These are phyloP conservation scores for Drosophila prolongata DNA, from an alignment of 2,888 invertebrate species.

Conservation along the genomic window DNA sequence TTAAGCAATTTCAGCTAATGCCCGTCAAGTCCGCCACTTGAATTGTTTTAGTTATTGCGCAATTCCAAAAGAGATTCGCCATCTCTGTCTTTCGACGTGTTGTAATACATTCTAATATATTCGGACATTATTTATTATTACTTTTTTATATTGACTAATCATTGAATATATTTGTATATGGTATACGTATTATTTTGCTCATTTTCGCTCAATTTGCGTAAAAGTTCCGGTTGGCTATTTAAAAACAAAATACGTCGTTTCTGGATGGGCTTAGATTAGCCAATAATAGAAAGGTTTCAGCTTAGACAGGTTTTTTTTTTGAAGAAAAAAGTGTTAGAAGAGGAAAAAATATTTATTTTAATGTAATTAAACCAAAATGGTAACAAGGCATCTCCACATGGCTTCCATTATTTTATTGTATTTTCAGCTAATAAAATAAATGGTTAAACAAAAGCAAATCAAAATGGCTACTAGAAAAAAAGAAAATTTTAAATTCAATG, in stretches of 20 bases:
- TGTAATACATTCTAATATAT: constrained; percentile 67
- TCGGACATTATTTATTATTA: constrained; percentile 34
- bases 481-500: constrained; percentile 68
- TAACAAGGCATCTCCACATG: not conserved
- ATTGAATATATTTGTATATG: constrained; percentile 6
- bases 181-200: constrained; percentile 20
- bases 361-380: constrained; percentile 2
- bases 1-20: constrained; percentile 34
- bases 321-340: not conserved
- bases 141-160: constrained; percentile 11
- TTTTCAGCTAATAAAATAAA: constrained; percentile 28
- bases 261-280: constrained; percentile 1
- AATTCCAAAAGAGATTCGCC: constrained; percentile 31
- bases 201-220: constrained; percentile 22
- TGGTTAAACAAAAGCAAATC: constrained; percentile 41
- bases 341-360: not conserved
- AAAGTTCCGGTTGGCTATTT: constrained; percentile 11
- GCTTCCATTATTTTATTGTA: constrained; percentile 7
- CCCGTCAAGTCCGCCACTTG: constrained; percentile 17
- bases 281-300: constrained; percentile 3
- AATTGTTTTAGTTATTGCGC: constrained; percentile 46
- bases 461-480: constrained; percentile 61
- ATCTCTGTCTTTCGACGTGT: constrained; percentile 8
- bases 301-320: constrained; percentile 9
- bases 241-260: constrained; percentile 19